Base-by-base conservation (phyloP, 2,113 vertebrate genomes). In the Pavo muticus region DNA sequence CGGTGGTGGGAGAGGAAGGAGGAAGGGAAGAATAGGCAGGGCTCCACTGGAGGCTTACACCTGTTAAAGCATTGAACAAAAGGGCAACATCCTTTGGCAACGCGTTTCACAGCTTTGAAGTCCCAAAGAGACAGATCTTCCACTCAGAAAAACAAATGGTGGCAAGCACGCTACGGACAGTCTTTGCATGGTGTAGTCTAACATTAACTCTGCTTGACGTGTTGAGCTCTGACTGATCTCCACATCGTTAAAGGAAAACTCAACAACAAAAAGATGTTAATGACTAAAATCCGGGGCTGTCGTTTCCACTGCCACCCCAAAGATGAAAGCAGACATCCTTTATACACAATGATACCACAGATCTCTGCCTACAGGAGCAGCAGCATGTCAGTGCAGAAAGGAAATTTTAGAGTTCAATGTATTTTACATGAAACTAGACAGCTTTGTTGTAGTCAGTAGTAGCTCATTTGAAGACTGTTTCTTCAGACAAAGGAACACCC, bases 71-170 rank as follows among this genome's bases (percentile, higher is more conserved):
- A 20, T 42, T 87, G 85, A 95, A 88, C 27, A 60, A 76, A 93
- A 96, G 89, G 84, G 87, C 40, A 76, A 86, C 40, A 63, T 60
- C 77, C 93, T 96, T 88, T 88, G 91, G 89, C 61, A 79, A 96
- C 65, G 63, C 40, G 11, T 85, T 96, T 95, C 88, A 96, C 93
- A 97, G 95, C 79, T 92, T 63, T 90, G 65, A 65, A 87, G 73
- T 90, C 86, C 91, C 95, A 94, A 72, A 93, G 90, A 94, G 69
- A 97, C 72, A 87, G 50, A 37, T 73, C 47, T 96, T 91, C 94
- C 64, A 80, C 59, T 67, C 92, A 96, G 84, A 94, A 94, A 40
- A 64, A 64, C 61, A 87, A 92, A 79, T 5, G 48, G 65, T 17
- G 30, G 73, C 68, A 86, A 87, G 57, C 71, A 63, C 35, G 44